phyloP scores from a whole-genome alignment of 2,888 invertebrate genomes.

The Erynnis tages region DNA sequence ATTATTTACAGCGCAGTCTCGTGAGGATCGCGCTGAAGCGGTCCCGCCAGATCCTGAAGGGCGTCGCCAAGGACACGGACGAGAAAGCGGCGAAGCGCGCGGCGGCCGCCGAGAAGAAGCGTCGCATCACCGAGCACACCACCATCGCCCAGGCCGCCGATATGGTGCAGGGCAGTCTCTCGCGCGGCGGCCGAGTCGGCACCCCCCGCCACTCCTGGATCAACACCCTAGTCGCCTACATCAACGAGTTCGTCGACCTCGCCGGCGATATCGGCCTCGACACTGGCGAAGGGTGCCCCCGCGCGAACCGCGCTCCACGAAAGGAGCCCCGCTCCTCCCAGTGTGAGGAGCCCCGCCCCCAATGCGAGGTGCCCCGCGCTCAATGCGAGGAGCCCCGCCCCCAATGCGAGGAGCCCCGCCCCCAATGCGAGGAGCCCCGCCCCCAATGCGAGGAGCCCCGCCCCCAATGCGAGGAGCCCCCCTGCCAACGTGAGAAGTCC shows the following conservation, averaged over 20 bases:
- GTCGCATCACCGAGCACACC: slow-evolving; percentile 42
- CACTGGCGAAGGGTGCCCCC: slow-evolving; percentile 17
- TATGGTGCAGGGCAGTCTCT: not conserved
- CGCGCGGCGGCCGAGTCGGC: slow-evolving; percentile 35
- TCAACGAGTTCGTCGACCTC: slow-evolving; percentile 79
- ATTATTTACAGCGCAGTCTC: slow-evolving; percentile 45
- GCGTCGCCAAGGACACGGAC: slow-evolving; percentile 39
- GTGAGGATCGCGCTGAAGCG: slow-evolving; percentile 64
- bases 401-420: too few relatives aligned
- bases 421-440: too few relatives aligned
- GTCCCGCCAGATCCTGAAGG: slow-evolving; percentile 63
- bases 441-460: too few relatives aligned
- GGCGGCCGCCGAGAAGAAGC: slow-evolving; percentile 41
- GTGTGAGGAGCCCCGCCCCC: too few relatives aligned
- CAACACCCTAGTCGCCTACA: slow-evolving; percentile 69
- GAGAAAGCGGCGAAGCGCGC: slow-evolving; percentile 52
- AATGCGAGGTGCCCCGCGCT: too few relatives aligned
- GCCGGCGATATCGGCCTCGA: slow-evolving; percentile 61
- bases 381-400: too few relatives aligned
- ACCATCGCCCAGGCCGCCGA: not conserved
- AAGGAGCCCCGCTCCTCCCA: too few relatives aligned
- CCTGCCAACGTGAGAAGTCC: too few relatives aligned
- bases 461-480: too few relatives aligned
- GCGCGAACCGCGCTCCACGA: too few relatives aligned
- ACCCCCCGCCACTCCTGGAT: slow-evolving; percentile 61